These are phyloP conservation scores for Diarsia brunnea DNA, from an alignment of 2,888 invertebrate genomes.

Conservation along the genomic window DNA sequence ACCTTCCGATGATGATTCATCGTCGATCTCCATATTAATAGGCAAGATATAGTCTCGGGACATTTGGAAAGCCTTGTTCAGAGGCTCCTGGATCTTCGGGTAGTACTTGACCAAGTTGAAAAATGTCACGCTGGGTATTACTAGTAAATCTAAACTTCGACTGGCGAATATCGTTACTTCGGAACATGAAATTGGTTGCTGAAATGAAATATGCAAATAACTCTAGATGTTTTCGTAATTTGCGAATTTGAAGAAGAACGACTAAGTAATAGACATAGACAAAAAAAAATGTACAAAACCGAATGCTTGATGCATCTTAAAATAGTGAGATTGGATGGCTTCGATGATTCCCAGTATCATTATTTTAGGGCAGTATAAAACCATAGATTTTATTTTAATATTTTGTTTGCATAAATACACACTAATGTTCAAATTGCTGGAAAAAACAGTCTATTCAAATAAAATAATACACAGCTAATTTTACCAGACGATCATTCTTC, in stretches of 20 bases:
- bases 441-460: not conserved
- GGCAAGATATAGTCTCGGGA: conserved; percentile 87
- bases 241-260: not conserved
- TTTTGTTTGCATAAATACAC: too few species aligned
- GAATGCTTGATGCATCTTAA: not conserved
- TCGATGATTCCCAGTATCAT: not conserved
- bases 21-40: conserved; percentile 79
- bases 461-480: not conserved
- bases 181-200: conserved; percentile 85
- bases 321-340: not conserved
- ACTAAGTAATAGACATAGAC: not conserved
- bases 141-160: conserved; percentile 84
- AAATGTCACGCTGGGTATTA: conserved; percentile 84
- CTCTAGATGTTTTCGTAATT: not conserved
- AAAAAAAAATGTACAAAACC: not conserved
- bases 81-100: conserved; percentile 85
- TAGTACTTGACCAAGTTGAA: conserved; percentile 86
- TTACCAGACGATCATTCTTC: not conserved
- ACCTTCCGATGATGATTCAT: conserved; percentile 79
- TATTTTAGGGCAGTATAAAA: not conserved
- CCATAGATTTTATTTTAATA: too few species aligned
- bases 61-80: conserved; percentile 83
- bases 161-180: conserved; percentile 86
- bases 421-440: not conserved
- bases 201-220: conserved; percentile 55